Percentiles rank a stretch among this genome's conserved stretches.
Conservation (phyloP, 2,797 vertebrate genomes). For the Eulemur mongoz region DNA sequence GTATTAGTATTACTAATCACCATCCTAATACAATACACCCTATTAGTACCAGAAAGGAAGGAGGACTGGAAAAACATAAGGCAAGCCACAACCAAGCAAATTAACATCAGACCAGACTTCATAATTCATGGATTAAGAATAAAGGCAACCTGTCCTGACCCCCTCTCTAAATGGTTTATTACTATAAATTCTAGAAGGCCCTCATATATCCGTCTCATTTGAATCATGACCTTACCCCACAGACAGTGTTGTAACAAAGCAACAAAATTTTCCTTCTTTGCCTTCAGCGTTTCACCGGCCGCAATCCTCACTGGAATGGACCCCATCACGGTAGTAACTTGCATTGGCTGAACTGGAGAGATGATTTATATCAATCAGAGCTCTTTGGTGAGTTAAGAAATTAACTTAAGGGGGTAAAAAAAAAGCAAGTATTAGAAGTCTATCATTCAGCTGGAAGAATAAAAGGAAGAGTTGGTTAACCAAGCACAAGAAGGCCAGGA, state of each 20-base stretch:
- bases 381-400: conserved; percentile 51
- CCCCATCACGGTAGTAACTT: not conserved
- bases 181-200: conserved; percentile 61
- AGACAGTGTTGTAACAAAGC: conserved; percentile 47
- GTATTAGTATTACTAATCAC: not conserved
- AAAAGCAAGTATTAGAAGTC: conserved; percentile 28
- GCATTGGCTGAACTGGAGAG: conserved; percentile 18
- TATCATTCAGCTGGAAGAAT: not conserved
- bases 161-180: conserved; percentile 46
- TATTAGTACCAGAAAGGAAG: conserved; percentile 27
- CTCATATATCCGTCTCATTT: conserved; percentile 53
- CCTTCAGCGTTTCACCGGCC: conserved; percentile 24
- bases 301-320: conserved; percentile 38
- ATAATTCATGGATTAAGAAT: conserved; percentile 47
- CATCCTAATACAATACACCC: not conserved
- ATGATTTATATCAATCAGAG: conserved; percentile 59
- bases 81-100: conserved; percentile 46
- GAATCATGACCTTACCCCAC: conserved; percentile 33
- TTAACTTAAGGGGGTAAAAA: conserved; percentile 32
- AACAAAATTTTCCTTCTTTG: conserved; percentile 45
- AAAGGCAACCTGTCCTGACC: not conserved
- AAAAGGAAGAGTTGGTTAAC: conserved; percentile 38
- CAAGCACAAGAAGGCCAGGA: not conserved
- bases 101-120: conserved; percentile 46
- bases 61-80: not conserved